Evolutionary conservation across 2,797 vertebrate species (phyloP).

Genomic region (Lagocephalus sceleratus): DNA sequence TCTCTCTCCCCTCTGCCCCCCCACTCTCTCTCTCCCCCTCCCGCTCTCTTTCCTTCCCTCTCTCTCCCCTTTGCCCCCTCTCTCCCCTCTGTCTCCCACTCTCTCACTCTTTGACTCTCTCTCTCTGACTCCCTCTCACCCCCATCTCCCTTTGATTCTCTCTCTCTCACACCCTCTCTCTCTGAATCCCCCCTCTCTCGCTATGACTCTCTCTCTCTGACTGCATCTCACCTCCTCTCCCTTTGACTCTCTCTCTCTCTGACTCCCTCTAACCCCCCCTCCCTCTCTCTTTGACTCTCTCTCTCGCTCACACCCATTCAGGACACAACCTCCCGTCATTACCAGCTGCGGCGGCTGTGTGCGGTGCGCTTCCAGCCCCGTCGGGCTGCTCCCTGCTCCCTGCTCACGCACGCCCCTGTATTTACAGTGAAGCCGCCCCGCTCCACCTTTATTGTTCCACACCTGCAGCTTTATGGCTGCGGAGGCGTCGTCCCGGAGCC

Average conservation of each 20-base stretch:
- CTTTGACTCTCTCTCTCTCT: slow-evolving; percentile 16
- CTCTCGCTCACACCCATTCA: slow-evolving; percentile 23
- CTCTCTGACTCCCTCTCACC: no score
- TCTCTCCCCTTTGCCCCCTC: slow-evolving; percentile 34
- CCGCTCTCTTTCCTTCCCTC: slow-evolving; percentile 6
- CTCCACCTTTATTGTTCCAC: no score
- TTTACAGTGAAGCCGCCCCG: not conserved
- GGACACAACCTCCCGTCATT: slow-evolving; percentile 46
- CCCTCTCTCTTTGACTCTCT: slow-evolving; percentile 9
- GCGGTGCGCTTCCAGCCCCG: no score
- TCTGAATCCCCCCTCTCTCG: no score
- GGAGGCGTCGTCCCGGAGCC: not conserved
- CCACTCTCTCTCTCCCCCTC: no score
- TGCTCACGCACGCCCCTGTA: not conserved
- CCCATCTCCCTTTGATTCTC: slow-evolving; percentile 13
- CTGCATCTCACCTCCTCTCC: no score
- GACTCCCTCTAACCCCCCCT: slow-evolving; percentile 4
- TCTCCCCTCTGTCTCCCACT: slow-evolving; percentile 19
- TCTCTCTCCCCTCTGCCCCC: slow-evolving; percentile 21
- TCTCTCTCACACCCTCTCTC: no score
- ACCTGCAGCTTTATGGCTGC: no score
- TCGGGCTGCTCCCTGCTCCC: no score
- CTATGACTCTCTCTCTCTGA: no score
- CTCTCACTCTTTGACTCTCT: not conserved
- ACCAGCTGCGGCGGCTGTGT: slow-evolving; percentile 11